A percentile compares a stretch with the other conserved stretches of the same genome.
Evolutionary conservation across 2,888 invertebrate genomes (phyloP).

Genomic region (Lysandra bellargus): DNA sequence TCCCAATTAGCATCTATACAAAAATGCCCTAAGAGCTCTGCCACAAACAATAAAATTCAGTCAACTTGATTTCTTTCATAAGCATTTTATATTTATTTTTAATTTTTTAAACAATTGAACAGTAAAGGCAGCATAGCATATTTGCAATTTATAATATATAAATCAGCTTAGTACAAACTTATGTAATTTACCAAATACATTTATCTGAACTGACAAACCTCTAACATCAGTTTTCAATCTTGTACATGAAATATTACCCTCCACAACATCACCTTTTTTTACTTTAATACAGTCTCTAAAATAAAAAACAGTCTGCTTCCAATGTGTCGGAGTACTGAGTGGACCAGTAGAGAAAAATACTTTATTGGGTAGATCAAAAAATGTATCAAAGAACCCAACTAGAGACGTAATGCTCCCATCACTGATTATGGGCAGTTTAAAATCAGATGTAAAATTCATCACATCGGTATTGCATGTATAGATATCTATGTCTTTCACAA

Average conservation of each 20-base stretch:
- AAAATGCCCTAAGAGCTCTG: neutral
- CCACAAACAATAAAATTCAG: neutral
- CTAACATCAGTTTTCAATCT: conserved; percentile 87
- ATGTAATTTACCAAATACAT: conserved; percentile 81
- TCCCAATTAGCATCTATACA: too few species aligned
- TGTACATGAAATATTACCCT: conserved; percentile 86
- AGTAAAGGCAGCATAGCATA: neutral
- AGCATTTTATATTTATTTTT: neutral
- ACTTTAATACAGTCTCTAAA: conserved; percentile 86
- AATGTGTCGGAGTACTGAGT: conserved; percentile 88
- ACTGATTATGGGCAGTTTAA: conserved; percentile 82
- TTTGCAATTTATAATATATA: neutral
- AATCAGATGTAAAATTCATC: conserved; percentile 86
- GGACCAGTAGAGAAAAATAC: conserved; percentile 91
- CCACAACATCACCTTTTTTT: conserved; percentile 82
- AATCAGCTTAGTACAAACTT: conserved; percentile 83
- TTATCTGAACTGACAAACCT: conserved; percentile 85
- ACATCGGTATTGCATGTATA: conserved; percentile 85
- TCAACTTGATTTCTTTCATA: neutral
- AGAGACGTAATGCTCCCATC: conserved; percentile 88
- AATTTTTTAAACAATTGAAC: neutral
- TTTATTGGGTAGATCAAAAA: conserved; percentile 86
- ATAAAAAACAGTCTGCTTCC: conserved; percentile 96
- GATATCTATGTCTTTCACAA: conserved; percentile 87
- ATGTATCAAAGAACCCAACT: conserved; percentile 95